phyloP scores from a whole-genome alignment of 2,113 vertebrate species.

The Casuarius casuarius region DNA sequence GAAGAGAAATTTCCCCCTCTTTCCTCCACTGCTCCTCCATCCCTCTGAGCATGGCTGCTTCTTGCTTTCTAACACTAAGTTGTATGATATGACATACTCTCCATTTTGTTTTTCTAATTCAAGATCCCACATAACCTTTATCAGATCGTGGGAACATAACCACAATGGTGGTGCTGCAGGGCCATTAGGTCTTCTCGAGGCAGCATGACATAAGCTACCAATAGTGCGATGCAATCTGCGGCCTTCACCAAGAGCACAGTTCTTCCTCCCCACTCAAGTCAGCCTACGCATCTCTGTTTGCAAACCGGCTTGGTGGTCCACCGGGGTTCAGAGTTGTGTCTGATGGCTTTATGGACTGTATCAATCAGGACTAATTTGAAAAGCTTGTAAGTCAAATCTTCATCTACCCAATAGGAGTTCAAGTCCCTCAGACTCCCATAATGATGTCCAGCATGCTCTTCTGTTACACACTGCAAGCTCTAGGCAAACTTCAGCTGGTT shows the following conservation, averaged over 20 bases:
- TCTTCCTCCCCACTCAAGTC: conserved; percentile 85
- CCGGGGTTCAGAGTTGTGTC: conserved; percentile 48
- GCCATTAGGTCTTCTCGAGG: conserved; percentile 85
- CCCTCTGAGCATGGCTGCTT: not conserved
- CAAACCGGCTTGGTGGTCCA: conserved; percentile 80
- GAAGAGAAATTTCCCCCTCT: not conserved
- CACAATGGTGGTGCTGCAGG: conserved; percentile 82
- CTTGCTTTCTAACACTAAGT: not conserved
- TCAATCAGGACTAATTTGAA: conserved; percentile 85
- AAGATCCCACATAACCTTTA: conserved; percentile 59
- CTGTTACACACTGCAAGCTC: not conserved
- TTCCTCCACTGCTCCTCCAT: not conserved
- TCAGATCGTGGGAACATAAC: conserved; percentile 72
- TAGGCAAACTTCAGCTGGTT: not conserved
- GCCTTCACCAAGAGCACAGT: conserved; percentile 86
- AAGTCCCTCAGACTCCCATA: conserved; percentile 84
- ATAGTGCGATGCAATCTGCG: conserved; percentile 85
- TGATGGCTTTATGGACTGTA: conserved; percentile 82
- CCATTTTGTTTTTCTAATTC: not conserved
- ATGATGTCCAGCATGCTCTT: conserved; percentile 86
- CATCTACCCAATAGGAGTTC: conserved; percentile 86
- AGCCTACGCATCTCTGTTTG: conserved; percentile 88
- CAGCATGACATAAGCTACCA: conserved; percentile 81
- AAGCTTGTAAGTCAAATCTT: conserved; percentile 88
- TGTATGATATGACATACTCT: not conserved